Evolutionary conservation across 2,888 invertebrate genomes (phyloP).

Genomic region (Cordylochernes scorpioides): DNA sequence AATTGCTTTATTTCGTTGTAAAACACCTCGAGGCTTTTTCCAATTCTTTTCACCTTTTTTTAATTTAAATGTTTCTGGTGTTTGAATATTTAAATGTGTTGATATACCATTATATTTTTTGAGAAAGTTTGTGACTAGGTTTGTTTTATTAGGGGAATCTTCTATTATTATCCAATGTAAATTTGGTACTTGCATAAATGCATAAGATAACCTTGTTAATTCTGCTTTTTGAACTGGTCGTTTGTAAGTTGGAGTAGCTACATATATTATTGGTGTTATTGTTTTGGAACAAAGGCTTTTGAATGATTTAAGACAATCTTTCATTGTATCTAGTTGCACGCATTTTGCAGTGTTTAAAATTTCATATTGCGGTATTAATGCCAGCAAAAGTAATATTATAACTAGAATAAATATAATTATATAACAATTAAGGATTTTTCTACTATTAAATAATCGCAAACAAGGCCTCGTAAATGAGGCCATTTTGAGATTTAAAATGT

Average conservation of each 20-base stretch:
- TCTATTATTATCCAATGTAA: conserved; percentile 82
- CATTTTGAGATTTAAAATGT: no score
- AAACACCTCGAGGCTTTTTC: conserved; percentile 60
- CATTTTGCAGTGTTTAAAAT: no score
- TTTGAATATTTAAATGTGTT: conserved; percentile 37
- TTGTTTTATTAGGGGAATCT: conserved; percentile 42
- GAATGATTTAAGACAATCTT: no score
- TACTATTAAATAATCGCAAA: no score
- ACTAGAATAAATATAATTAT: no score
- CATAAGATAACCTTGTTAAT: conserved; percentile 57
- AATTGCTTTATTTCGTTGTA: conserved; percentile 41
- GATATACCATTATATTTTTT: conserved; percentile 36
- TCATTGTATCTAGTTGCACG: no score
- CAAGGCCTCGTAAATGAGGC: no score
- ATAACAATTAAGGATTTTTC: no score
- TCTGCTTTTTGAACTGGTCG: conserved; percentile 78
- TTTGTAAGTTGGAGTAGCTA: conserved; percentile 69
- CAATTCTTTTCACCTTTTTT: conserved; percentile 39
- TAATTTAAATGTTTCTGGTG: conserved; percentile 40
- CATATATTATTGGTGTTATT: conserved; percentile 64
- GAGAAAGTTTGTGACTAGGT: conserved; percentile 42
- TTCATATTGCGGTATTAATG: no score
- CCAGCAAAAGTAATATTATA: no score
- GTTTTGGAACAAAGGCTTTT: no score
- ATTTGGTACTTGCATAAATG: conserved; percentile 47